Evolutionary conservation across 1,140 invertebrate species (phyloP).

Genomic region (Danaus melanippus): DNA sequence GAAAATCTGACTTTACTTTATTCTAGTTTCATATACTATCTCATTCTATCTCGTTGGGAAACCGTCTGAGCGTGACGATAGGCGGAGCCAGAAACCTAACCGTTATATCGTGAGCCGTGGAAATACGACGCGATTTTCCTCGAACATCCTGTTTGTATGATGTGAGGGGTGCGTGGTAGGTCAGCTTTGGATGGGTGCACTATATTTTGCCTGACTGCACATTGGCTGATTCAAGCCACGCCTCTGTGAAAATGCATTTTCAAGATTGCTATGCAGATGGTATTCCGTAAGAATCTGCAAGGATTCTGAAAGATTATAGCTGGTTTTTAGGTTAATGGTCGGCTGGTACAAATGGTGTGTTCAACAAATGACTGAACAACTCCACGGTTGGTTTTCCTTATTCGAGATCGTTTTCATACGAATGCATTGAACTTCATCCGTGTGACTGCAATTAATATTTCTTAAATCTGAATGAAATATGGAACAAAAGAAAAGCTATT

Average conservation of each 20-base stretch:
- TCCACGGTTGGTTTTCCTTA: no score
- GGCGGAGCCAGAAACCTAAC: slow-evolving; percentile 47
- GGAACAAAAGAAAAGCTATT: no score
- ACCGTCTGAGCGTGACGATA: slow-evolving; percentile 55
- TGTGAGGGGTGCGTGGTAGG: slow-evolving; percentile 26
- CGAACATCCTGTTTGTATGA: slow-evolving; percentile 25
- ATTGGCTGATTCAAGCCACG: slow-evolving; percentile 64
- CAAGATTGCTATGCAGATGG: slow-evolving; percentile 66
- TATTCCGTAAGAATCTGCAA: slow-evolving; percentile 39
- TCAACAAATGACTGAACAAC: neutral
- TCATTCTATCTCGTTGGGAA: slow-evolving; percentile 40
- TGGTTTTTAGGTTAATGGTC: slow-evolving; percentile 56
- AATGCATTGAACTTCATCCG: slow-evolving; percentile 1
- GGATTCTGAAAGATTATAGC: slow-evolving; percentile 35
- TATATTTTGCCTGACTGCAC: slow-evolving; percentile 68
- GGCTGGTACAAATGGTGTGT: slow-evolving; percentile 7
- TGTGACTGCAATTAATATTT: no score
- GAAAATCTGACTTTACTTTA: slow-evolving; percentile 49
- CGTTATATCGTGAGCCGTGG: slow-evolving; percentile 38
- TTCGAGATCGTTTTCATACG: neutral
- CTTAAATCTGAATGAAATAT: no score
- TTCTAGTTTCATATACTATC: slow-evolving; percentile 50
- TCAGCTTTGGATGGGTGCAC: slow-evolving; percentile 41
- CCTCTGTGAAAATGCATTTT: slow-evolving; percentile 65
- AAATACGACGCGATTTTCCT: slow-evolving; percentile 36